phyloP scores from a whole-genome alignment of 2,797 vertebrate genomes.

The Pteropus rufus region DNA sequence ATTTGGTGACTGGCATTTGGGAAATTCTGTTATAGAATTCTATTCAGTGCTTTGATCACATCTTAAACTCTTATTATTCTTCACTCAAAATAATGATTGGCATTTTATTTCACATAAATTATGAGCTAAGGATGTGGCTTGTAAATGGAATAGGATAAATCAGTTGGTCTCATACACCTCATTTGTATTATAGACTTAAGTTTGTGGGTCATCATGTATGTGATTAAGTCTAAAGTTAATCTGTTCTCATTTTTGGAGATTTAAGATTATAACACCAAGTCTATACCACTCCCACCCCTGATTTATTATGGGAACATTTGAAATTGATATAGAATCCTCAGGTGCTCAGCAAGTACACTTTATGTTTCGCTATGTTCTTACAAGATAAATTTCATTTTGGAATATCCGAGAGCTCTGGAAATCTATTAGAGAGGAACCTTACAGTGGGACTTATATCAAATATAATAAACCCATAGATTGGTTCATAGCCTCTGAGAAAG shows the following conservation, averaged over 20 bases:
- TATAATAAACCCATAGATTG: not conserved
- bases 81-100: not conserved
- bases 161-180: not conserved
- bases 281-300: not conserved
- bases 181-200: not conserved
- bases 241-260: not conserved
- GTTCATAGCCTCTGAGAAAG: not conserved
- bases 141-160: not conserved
- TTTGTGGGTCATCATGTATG: not conserved
- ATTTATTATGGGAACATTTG: not conserved
- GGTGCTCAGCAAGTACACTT: not conserved
- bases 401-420: not conserved
- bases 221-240: not conserved
- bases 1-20: not conserved
- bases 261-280: not conserved
- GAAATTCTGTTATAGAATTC: not conserved
- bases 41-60: not conserved
- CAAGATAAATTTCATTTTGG: not conserved
- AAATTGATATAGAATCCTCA: not conserved
- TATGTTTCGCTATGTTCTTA: not conserved
- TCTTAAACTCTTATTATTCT: constrained; percentile 4
- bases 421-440: not conserved
- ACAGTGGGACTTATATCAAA: not conserved
- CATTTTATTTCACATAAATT: not conserved
- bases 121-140: not conserved